Conservation (phyloP, 2,113 vertebrate species). For the Charina bottae region DNA sequence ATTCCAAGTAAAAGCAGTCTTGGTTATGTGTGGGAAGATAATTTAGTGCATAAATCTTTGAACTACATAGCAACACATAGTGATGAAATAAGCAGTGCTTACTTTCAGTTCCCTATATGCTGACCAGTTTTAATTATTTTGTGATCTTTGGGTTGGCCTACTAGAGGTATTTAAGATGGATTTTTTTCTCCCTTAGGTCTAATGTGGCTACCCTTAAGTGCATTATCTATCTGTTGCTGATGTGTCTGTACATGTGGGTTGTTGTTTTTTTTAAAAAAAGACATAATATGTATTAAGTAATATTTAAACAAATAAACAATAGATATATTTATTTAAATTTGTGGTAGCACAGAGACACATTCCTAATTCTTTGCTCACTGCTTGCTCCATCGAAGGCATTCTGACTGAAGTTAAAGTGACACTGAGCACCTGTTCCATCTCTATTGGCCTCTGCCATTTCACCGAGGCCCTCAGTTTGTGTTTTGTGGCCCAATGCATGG, state of each 20-base stretch:
- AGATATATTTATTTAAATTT: not conserved
- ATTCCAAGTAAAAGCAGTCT: not conserved
- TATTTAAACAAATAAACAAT: too few species aligned
- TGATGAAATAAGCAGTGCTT: too few species aligned
- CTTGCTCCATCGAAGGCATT: not conserved
- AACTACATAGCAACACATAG: not conserved
- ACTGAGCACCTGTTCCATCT: not conserved
- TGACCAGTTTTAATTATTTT: too few species aligned
- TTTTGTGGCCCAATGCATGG: slow-evolving; percentile 48
- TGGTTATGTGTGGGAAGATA: too few species aligned
- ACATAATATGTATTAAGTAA: too few species aligned
- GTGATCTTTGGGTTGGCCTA: too few species aligned
- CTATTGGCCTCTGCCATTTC: not conserved
- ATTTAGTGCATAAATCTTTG: not conserved
- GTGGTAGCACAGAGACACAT: not conserved
- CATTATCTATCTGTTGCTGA: not conserved
- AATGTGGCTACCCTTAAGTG: not conserved
- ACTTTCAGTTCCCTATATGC: too few species aligned
- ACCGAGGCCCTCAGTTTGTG: slow-evolving; percentile 24
- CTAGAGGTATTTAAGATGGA: too few species aligned
- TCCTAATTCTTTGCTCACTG: not conserved
- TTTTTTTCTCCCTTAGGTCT: too few species aligned
- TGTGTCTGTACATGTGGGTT: too few species aligned
- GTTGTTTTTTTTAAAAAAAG: too few species aligned
- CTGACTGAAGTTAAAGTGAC: not conserved